Evolutionary conservation across 1,140 invertebrate species (phyloP), one percentile per base, ranked within the genome.

Genomic region (Dreissena polymorpha): DNA sequence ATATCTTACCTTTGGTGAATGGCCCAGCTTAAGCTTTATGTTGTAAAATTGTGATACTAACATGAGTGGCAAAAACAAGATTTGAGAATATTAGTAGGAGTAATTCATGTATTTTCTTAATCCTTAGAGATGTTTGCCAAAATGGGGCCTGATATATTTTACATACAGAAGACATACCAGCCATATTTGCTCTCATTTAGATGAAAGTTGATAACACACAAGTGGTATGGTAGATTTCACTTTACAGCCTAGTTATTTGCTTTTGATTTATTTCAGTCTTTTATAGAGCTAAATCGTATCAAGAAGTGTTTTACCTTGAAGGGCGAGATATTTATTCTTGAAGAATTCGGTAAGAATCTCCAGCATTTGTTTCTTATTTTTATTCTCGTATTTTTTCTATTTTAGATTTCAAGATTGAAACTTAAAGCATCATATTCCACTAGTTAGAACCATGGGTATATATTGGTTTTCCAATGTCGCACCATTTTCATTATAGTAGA

Each of bases 261-360:
- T 89, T 88, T 81, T 89, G 87, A 88, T 92, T 90, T 93, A 92
- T 91, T 98, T 91, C 96, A 99, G 98, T 99, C 99, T 94, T 99
- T 99, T 95, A 98, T 99, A 94, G 96, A 98, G 93, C 95, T 99
- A 94, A 97, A 98, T 94, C 98, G 99, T 94, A 99, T 99, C 94
- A 96, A 98, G 93, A 99, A 99, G 94, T 99, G 98, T 95, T 99
- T 99, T 94, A 99, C 98, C 80, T 97, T 98, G 94, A 99, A 98
- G 94, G 98, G 98, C 93, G 98, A 97, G 92, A 97, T 99, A 93
- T 99, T 99, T 95, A 96, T 99, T 92, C 95, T 99, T 93, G 99
- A 99, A 95, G 93, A 93, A 90, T 93, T 93, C 92, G 93, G 93
- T 93, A 93, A 93, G 98, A 99, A 79, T 13, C 16, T 74, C 74